Evolutionary conservation across 1,140 invertebrate species (phyloP), one percentile per base, ranked within the genome.

Genomic region (Solenopsis invicta): DNA sequence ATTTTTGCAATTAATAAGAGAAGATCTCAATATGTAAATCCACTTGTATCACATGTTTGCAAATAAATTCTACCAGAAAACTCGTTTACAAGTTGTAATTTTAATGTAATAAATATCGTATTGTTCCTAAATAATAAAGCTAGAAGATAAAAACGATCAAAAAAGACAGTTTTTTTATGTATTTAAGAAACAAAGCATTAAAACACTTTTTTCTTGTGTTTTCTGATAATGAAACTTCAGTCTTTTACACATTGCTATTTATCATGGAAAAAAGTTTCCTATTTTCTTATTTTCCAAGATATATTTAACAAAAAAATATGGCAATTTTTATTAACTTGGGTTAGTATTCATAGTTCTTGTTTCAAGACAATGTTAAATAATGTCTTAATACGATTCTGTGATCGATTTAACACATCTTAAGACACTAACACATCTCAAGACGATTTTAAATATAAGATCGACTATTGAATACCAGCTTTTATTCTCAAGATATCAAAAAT

Each of bases 71-170:
- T 54, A 8, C 5, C 3, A 56, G 4, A 3, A 74, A 74, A 54
- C 16, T 54, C 34, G 6, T 16, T 21, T 59, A 59, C 3, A 41
- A 56, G 13, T 75, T 41, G 4, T 56, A 75, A 37, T 41, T 75
- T 59, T 75, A 21, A 41, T 41, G 21, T 48, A 67, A 67, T 67
- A 75, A 75, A 37, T 18, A 18, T 71, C 16, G 13, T 74, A 54
- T 69, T n/a, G n/a, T 71, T 48, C n/a, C 21, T 48, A 72, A 72
- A n/a, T 50, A 50, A 72, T 21, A 71, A 21, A 24, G 13, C 21
- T 50, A 3, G 13, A 74, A 5, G 4, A 75, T 56, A 56, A 34
- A 10, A 72, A 29, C n/a, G 34, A 56, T 12, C 4, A 3, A 13
- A 75, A 75, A 16, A 6, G 3, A 59, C 41, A 21, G 8, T n/a